These are phyloP conservation scores for Petrolisthes manimaculis DNA, from an alignment of 2,888 invertebrate genomes.

Conservation along the genomic window DNA sequence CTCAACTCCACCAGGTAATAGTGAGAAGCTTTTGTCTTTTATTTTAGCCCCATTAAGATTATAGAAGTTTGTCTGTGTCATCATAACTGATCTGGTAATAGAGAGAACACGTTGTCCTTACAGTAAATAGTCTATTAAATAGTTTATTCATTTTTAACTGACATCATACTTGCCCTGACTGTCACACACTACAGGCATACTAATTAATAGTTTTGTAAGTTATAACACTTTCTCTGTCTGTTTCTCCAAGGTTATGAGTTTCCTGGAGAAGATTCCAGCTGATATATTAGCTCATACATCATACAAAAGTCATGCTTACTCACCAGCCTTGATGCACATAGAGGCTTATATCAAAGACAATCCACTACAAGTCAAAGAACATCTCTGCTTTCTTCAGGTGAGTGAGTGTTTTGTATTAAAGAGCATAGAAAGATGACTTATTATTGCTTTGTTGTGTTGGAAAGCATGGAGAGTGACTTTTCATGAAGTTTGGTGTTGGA, in stretches of 20 bases:
- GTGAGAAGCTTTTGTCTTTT: no score
- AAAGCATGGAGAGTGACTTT: no score
- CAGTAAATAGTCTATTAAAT: no score
- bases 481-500: no score
- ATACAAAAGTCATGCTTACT: slow-evolving; percentile 71
- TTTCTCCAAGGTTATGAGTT: slow-evolving; percentile 68
- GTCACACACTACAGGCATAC: background rate
- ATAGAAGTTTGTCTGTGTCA: no score
- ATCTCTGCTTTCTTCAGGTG: slow-evolving; percentile 71
- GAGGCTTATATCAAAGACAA: slow-evolving; percentile 70
- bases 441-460: no score
- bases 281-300: slow-evolving; percentile 71
- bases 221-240: slow-evolving; percentile 69
- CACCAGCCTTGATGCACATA: slow-evolving; percentile 71
- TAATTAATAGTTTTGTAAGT: background rate
- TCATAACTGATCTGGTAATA: no score
- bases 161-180: no score
- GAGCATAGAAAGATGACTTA: no score
- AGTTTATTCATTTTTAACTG: no score
- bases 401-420: no score
- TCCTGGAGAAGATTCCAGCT: slow-evolving; percentile 69
- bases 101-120: background rate
- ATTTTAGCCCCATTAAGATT: no score
- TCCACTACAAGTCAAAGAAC: slow-evolving; percentile 68
- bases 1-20: slow-evolving; percentile 49